phyloP scores from a whole-genome alignment of 2,113 vertebrate species.

The Oostethus manadensis region DNA sequence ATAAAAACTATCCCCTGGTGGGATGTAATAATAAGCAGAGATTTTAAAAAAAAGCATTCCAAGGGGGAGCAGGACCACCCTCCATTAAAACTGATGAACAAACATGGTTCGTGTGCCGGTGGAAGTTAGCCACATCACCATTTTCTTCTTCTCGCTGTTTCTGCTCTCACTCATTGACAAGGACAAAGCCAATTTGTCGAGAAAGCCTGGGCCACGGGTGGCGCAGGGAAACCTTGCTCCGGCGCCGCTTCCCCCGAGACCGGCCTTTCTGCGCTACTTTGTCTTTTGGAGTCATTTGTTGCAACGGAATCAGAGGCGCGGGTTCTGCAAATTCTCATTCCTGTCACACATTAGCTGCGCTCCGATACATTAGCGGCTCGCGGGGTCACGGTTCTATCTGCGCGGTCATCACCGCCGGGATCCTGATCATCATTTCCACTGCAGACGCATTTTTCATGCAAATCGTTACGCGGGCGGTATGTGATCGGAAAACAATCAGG shows the following conservation, averaged over 20 bases:
- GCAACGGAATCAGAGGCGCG: slow-evolving; percentile 47
- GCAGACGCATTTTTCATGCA: slow-evolving; percentile 65
- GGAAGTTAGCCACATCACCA: slow-evolving; percentile 33
- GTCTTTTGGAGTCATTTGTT: slow-evolving; percentile 70
- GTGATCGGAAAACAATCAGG: slow-evolving; percentile 53
- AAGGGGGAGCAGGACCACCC: slow-evolving; percentile 24
- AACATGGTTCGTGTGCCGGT: slow-evolving; percentile 8
- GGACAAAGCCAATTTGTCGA: slow-evolving; percentile 75
- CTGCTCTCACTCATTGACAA: slow-evolving; percentile 62
- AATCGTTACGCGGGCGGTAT: slow-evolving; percentile 43
- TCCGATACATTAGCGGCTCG: slow-evolving; percentile 69
- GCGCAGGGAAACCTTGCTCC: slow-evolving; percentile 64
- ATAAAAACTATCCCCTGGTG: background rate
- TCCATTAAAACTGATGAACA: slow-evolving; percentile 18
- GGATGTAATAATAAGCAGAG: background rate
- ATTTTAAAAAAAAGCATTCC: background rate
- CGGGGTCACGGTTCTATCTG: slow-evolving; percentile 60
- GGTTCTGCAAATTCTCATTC: slow-evolving; percentile 56
- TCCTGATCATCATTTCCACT: slow-evolving; percentile 59
- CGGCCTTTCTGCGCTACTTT: slow-evolving; percentile 63
- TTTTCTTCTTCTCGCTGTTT: slow-evolving; percentile 39
- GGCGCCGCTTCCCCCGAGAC: slow-evolving; percentile 57
- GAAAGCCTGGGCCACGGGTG: slow-evolving; percentile 64
- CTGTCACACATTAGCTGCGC: slow-evolving; percentile 59
- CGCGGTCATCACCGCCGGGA: slow-evolving; percentile 60